Conservation (phyloP, 2,888 invertebrate species). For the Drosophila aldrichi region DNA sequence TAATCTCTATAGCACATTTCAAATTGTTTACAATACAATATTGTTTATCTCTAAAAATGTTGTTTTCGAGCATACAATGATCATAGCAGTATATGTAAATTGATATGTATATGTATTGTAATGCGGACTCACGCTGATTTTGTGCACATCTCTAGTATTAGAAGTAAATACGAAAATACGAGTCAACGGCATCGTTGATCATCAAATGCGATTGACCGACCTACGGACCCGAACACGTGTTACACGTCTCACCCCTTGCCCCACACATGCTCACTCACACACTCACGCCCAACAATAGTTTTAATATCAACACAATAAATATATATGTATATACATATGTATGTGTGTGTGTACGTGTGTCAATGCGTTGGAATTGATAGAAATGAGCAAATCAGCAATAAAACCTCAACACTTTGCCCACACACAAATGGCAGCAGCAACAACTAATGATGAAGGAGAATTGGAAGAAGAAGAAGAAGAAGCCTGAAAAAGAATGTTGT, state of each 20-base stretch:
- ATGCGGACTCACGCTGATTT: too few relatives aligned
- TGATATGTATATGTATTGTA: too few relatives aligned
- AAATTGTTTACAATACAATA: neutral
- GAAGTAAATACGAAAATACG: slow-evolving; percentile 5
- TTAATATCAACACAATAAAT: slow-evolving; percentile 41
- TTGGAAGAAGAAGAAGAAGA: neutral
- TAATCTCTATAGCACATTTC: too few relatives aligned
- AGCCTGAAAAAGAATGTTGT: slow-evolving; percentile 15
- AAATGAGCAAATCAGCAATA: slow-evolving; percentile 47
- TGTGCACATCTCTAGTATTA: slow-evolving; percentile 11
- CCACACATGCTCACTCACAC: neutral
- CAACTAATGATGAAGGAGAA: neutral
- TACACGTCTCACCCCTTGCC: slow-evolving; percentile 16
- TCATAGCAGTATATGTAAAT: too few relatives aligned
- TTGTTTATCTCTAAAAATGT: neutral
- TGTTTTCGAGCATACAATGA: neutral
- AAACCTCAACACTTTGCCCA: slow-evolving; percentile 27
- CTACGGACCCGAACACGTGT: slow-evolving; percentile 77
- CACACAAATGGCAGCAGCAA: slow-evolving; percentile 26
- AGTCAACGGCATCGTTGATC: slow-evolving; percentile 22
- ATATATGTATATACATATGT: slow-evolving; percentile 16
- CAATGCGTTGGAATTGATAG: slow-evolving; percentile 46
- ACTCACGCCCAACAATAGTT: slow-evolving; percentile 16
- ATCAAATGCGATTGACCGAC: slow-evolving; percentile 62
- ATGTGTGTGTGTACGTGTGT: slow-evolving; percentile 19